Conservation (phyloP, 2,797 vertebrate species). For the Anolis apletophallus region DNA sequence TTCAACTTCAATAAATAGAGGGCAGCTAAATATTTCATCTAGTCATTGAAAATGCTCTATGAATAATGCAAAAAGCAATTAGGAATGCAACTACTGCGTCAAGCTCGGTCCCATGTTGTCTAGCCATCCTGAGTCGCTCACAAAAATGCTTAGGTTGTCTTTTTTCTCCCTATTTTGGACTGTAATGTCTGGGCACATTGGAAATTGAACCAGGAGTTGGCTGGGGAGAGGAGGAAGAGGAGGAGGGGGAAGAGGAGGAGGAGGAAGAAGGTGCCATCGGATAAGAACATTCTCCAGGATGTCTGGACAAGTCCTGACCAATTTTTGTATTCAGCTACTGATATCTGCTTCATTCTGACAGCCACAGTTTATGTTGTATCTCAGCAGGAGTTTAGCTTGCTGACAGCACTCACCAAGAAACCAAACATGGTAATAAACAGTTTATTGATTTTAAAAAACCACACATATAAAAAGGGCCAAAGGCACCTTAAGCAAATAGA, state of each 20-base stretch:
- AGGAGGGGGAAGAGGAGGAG: background rate
- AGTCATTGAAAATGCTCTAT: constrained; percentile 9
- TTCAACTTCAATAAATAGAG: constrained; percentile 61
- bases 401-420: too few relatives aligned
- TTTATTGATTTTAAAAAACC: too few relatives aligned
- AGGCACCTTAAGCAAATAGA: too few relatives aligned
- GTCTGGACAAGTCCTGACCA: background rate
- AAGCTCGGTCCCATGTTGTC: background rate
- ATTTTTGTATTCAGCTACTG: background rate
- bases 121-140: background rate
- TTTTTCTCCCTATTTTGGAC: background rate
- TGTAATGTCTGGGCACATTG: background rate
- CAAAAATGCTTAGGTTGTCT: background rate
- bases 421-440: too few relatives aligned
- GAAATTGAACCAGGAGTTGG: background rate
- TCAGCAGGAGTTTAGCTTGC: too few relatives aligned
- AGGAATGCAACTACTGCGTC: constrained; percentile 57
- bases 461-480: too few relatives aligned
- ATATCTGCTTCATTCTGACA: background rate
- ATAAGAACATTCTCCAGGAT: background rate
- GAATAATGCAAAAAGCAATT: constrained; percentile 44
- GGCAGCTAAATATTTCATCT: constrained; percentile 62
- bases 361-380: too few relatives aligned
- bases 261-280: background rate
- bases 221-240: background rate